Evolutionary conservation across 2,797 vertebrate genomes (phyloP).

Genomic region (Rachycentron canadum): DNA sequence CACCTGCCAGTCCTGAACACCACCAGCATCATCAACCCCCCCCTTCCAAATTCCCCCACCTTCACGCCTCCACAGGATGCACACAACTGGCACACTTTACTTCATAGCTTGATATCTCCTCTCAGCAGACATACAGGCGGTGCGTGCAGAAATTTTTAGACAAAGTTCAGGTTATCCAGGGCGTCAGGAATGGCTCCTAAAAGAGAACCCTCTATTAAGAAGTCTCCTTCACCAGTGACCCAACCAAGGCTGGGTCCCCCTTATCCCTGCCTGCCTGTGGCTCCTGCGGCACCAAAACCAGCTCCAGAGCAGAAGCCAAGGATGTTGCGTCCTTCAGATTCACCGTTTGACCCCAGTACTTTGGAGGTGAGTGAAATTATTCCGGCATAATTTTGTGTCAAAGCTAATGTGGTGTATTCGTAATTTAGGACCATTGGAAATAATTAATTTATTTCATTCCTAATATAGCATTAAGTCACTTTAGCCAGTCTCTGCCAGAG

Average conservation of each 20-base stretch:
- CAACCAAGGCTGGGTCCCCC: conserved; percentile 84
- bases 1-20: conserved; percentile 67
- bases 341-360: conserved; percentile 85
- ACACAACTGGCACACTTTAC: conserved; percentile 78
- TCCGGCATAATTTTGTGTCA: conserved; percentile 16
- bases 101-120: conserved; percentile 48
- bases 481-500: background rate
- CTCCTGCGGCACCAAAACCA: conserved; percentile 70
- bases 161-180: conserved; percentile 1
- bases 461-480: background rate
- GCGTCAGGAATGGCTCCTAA: conserved; percentile 81
- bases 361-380: conserved; percentile 82
- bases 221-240: conserved; percentile 77
- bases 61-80: conserved; percentile 42
- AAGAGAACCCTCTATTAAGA: conserved; percentile 86
- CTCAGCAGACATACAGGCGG: conserved; percentile 38
- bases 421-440: conserved; percentile 4
- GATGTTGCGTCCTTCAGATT: conserved; percentile 83
- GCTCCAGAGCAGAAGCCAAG: conserved; percentile 81
- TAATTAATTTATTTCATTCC: background rate
- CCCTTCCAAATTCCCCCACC: background rate
- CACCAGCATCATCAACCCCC: conserved; percentile 58
- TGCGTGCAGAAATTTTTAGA: conserved; percentile 29
- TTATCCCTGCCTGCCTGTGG: conserved; percentile 77
- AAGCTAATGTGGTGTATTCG: conserved; percentile 65